Conservation (phyloP, 2,888 invertebrate genomes). For the Caenorhabditis parvicauda region DNA sequence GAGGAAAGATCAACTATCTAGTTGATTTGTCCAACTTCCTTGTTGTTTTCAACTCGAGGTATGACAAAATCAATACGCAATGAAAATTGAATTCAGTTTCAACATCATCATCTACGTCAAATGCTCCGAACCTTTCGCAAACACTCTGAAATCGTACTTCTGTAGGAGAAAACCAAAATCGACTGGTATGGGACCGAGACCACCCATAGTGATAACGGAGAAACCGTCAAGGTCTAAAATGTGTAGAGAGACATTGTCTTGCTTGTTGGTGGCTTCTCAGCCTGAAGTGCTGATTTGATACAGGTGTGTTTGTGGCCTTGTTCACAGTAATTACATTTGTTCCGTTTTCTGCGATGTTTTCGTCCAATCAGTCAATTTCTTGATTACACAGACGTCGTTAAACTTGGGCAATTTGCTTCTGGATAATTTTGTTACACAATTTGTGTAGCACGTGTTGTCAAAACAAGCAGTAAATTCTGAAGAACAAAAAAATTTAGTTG, state of each 20-base stretch:
- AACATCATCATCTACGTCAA: conserved; percentile 61
- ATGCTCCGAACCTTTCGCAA: conserved; percentile 54
- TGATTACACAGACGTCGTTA: too few species aligned
- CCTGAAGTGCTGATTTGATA: conserved; percentile 40
- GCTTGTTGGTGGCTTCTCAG: conserved; percentile 36
- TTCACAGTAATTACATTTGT: too few species aligned
- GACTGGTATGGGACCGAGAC: conserved; percentile 22
- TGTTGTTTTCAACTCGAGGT: conserved; percentile 61
- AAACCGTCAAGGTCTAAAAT: conserved; percentile 27
- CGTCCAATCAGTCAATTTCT: too few species aligned
- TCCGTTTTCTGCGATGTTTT: too few species aligned
- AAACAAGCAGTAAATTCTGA: too few species aligned
- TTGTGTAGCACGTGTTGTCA: too few species aligned
- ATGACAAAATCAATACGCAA: neutral
- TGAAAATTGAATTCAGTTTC: conserved; percentile 34
- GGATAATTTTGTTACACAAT: too few species aligned
- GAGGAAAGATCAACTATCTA: conserved; percentile 56
- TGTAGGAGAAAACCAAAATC: conserved; percentile 29
- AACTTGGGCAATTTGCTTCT: too few species aligned
- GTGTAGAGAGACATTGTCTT: conserved; percentile 36
- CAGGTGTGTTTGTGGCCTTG: neutral
- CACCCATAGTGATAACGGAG: conserved; percentile 29
- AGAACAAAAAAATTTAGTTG: too few species aligned
- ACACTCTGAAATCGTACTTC: conserved; percentile 47
- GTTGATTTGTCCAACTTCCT: conserved; percentile 61